Percentiles rank a stretch among this genome's conserved stretches.
Evolutionary conservation across 2,888 invertebrate genomes (phyloP).

Genomic region (Neoascia interrupta): DNA sequence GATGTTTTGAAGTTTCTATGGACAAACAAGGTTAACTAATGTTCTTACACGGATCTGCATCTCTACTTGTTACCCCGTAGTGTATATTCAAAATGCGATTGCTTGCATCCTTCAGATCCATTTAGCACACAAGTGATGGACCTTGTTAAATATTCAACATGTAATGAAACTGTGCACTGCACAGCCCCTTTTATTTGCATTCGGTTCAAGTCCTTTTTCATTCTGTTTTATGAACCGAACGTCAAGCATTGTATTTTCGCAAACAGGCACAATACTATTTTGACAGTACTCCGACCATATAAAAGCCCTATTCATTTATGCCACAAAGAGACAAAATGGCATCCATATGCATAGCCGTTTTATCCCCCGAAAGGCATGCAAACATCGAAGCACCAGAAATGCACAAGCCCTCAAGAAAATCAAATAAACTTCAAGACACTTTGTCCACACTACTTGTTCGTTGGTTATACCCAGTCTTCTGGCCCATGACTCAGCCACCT

Average conservation of each 20-base stretch:
- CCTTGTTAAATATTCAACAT: constrained; percentile 32
- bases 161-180: too few relatives aligned
- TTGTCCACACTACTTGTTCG: constrained; percentile 38
- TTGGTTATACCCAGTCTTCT: neutral
- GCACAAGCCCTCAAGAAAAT: constrained; percentile 54
- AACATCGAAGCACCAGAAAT: constrained; percentile 27
- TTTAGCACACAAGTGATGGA: constrained; percentile 19
- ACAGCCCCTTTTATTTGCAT: constrained; percentile 6
- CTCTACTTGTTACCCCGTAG: too few relatives aligned
- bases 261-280: constrained; percentile 24
- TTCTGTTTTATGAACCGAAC: constrained; percentile 33
- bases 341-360: constrained; percentile 3
- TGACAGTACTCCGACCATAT: constrained; percentile 9
- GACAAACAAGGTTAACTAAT: too few relatives aligned
- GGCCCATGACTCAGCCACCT: neutral
- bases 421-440: constrained; percentile 67
- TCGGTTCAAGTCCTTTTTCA: too few relatives aligned
- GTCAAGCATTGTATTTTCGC: constrained; percentile 18
- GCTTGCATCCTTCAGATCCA: neutral
- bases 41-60: too few relatives aligned
- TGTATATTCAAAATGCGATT: too few relatives aligned
- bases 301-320: neutral
- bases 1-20: too few relatives aligned
- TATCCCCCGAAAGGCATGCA: constrained; percentile 33
- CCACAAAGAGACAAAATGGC: constrained; percentile 4